Conservation (phyloP, 2,888 invertebrate species). For the Blastobasis adustella region DNA sequence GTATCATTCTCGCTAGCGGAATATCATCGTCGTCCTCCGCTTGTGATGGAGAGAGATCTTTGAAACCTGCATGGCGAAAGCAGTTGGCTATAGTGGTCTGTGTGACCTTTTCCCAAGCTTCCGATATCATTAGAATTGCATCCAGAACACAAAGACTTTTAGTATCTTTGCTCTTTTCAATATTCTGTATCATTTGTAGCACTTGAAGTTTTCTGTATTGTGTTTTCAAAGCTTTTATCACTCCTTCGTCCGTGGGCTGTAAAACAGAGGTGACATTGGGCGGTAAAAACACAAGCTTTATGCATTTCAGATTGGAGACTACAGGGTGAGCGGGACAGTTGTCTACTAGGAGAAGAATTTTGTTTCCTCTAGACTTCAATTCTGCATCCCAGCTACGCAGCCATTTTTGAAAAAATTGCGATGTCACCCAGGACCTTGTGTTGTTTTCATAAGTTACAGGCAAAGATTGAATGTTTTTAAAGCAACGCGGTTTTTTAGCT, state of each 20-base stretch:
- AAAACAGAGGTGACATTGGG: slow-evolving; percentile 11
- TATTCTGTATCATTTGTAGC: slow-evolving; percentile 11
- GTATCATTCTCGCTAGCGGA: slow-evolving; percentile 18
- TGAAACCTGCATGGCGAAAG: slow-evolving; percentile 25
- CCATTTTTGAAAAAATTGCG: slow-evolving; percentile 18
- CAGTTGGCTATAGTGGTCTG: slow-evolving; percentile 21
- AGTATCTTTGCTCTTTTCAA: slow-evolving; percentile 10
- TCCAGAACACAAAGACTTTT: slow-evolving; percentile 17
- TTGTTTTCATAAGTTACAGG: slow-evolving; percentile 28
- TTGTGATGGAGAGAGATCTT: slow-evolving; percentile 17
- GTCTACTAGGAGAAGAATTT: slow-evolving; percentile 28
- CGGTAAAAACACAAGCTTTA: slow-evolving; percentile 20
- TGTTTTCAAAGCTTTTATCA: slow-evolving; percentile 14
- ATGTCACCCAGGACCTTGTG: slow-evolving; percentile 37
- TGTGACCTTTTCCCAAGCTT: slow-evolving; percentile 24
- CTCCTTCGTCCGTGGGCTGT: slow-evolving; percentile 15
- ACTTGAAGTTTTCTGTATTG: slow-evolving; percentile 17
- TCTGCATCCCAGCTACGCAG: slow-evolving; percentile 23
- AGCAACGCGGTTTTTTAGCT: slow-evolving; percentile 28
- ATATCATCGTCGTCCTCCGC: slow-evolving; percentile 18
- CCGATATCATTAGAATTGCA: slow-evolving; percentile 23
- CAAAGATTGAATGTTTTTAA: slow-evolving; percentile 15
- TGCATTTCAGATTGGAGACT: slow-evolving; percentile 15
- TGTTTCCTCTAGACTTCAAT: slow-evolving; percentile 17
- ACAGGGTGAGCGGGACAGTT: slow-evolving; percentile 27